Conservation (phyloP, 2,113 vertebrate species). For the Raja brachyura region DNA sequence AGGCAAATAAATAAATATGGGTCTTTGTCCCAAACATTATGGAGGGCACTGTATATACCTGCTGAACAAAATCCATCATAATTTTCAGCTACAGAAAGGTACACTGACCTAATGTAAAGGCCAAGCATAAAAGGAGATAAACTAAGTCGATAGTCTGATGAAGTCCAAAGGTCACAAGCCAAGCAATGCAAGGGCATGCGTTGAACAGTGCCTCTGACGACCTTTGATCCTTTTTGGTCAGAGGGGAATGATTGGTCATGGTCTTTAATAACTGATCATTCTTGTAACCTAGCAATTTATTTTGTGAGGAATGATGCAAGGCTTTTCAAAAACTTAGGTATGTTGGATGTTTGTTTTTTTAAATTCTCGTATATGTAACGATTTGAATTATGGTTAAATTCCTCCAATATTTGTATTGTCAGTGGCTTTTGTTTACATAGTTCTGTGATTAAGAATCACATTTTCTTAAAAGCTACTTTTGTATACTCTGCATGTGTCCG, state of each 20-base stretch:
- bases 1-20: too few species aligned
- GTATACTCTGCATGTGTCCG: neutral
- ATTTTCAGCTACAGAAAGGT: slow-evolving; percentile 42
- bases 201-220: slow-evolving; percentile 58
- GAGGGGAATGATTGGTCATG: slow-evolving; percentile 51
- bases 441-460: neutral
- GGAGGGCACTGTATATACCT: slow-evolving; percentile 3
- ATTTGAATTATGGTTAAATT: neutral
- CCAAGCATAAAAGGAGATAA: slow-evolving; percentile 54
- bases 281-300: slow-evolving; percentile 61
- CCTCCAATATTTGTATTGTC: neutral
- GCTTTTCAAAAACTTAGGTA: neutral
- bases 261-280: slow-evolving; percentile 58
- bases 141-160: slow-evolving; percentile 45
- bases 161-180: slow-evolving; percentile 48
- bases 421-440: neutral
- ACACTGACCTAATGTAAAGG: slow-evolving; percentile 54
- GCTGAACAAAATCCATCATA: slow-evolving; percentile 29
- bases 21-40: too few species aligned
- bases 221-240: slow-evolving; percentile 58
- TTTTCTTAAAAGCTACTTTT: neutral
- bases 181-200: slow-evolving; percentile 48
- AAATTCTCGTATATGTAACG: neutral
- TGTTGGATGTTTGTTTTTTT: neutral
- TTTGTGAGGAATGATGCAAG: slow-evolving; percentile 40